These are phyloP conservation scores for Polietes domitor DNA, from an alignment of 2,888 invertebrate species.

Conservation along the genomic window DNA sequence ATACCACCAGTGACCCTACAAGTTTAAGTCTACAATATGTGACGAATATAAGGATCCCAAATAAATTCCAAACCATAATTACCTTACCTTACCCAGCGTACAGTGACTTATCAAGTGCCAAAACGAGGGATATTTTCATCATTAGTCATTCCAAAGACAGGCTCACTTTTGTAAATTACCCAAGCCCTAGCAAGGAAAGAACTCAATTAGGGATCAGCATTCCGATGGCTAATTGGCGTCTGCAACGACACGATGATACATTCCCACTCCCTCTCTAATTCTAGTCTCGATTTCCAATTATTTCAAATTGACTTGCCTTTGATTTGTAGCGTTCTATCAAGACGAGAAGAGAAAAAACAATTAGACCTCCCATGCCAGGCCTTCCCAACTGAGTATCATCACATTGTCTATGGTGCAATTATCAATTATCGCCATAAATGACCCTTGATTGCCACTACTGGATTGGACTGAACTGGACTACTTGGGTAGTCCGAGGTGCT, in stretches of 20 bases:
- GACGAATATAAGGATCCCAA: too few relatives aligned
- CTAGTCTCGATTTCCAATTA: constrained; percentile 5
- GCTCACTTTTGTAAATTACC: constrained; percentile 24
- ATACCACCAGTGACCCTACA: too few relatives aligned
- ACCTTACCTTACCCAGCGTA: too few relatives aligned
- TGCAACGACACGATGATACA: constrained; percentile 24
- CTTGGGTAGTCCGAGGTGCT: constrained; percentile 69
- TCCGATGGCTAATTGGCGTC: constrained; percentile 41
- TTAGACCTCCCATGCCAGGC: not conserved
- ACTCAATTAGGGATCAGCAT: constrained; percentile 41
- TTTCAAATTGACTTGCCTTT: not conserved
- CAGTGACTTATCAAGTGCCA: not conserved
- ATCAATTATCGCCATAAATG: constrained; percentile 73
- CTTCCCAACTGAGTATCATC: not conserved
- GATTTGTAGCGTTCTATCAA: constrained; percentile 44
- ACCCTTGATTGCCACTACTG: constrained; percentile 72
- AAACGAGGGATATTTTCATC: not conserved
- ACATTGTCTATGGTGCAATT: constrained; percentile 54
- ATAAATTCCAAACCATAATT: too few relatives aligned
- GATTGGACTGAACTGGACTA: constrained; percentile 69
- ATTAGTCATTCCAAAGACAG: constrained; percentile 28
- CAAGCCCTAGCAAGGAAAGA: not conserved
- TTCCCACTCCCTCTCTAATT: constrained; percentile 28
- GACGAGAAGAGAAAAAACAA: constrained; percentile 26
- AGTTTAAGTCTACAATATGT: too few relatives aligned